These are phyloP conservation scores for Passerina amoena DNA, from an alignment of 2,113 vertebrate genomes.

Conservation along the genomic window DNA sequence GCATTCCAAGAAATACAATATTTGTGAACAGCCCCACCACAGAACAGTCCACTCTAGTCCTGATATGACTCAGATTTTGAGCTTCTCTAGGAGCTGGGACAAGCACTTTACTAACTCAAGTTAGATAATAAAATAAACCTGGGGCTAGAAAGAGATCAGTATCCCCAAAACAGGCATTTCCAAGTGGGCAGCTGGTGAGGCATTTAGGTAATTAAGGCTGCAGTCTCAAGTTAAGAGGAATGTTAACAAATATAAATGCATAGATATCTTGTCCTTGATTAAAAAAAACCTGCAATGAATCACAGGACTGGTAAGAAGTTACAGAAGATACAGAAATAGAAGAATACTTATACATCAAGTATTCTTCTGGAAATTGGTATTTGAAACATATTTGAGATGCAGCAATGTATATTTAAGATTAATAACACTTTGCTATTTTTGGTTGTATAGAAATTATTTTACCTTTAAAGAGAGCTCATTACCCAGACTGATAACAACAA, in stretches of 20 bases:
- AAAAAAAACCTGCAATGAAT: not conserved
- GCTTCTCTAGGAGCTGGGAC: not conserved
- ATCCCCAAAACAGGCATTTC: not conserved
- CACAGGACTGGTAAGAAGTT: not conserved
- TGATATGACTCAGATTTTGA: not conserved
- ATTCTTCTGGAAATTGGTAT: not conserved
- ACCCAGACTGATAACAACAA: not conserved
- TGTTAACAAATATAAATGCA: not conserved
- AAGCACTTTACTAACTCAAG: not conserved
- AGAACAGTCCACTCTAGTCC: not conserved
- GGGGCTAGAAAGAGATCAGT: not conserved
- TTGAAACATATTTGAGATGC: not conserved
- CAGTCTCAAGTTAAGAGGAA: not conserved
- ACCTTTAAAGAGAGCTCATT: not conserved
- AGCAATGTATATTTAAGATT: not conserved
- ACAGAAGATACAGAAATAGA: not conserved
- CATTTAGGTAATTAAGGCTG: not conserved
- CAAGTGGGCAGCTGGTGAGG: not conserved
- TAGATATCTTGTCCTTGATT: not conserved
- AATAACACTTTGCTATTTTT: not conserved
- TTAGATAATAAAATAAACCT: not conserved
- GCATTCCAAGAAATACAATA: not conserved
- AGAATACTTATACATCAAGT: not conserved
- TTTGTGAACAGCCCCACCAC: not conserved
- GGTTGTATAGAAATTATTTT: not conserved